Base-by-base conservation (phyloP, 2,113 vertebrate species). In the Corythornis madagascariensis region DNA sequence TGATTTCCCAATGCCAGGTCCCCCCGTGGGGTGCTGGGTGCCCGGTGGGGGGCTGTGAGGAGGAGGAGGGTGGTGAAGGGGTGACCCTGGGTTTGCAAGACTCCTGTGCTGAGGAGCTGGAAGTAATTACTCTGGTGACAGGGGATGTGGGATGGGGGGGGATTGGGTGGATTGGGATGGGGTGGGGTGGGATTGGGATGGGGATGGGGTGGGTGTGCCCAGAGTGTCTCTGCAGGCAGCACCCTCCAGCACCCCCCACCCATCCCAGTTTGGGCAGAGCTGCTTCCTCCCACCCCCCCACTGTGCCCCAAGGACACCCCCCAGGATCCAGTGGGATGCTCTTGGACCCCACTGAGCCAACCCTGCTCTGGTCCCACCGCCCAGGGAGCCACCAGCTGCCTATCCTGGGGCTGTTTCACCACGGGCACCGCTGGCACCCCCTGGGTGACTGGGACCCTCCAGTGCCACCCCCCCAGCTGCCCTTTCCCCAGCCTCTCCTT, bases 381-480 rank as follows among this genome's bases (percentile, higher is more conserved):
- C 2, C 0, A 22, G 10, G 0, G 10, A 67, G 52, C 60, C 3
- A 12, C 25, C 16, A 11, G 29, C 53, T 59, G 53, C 72, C 63
- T 1, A 9, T 33, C 5, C 3, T 11, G 28, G 9, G 21, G 50
- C 22, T 57, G 13, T 6, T 35, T 6, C 11, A 18, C 16, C 6
- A 1, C 1, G 1, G 45, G 1, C 3, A 1, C 4, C 19, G 9
- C 26, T 15, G 31, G 31, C 7, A 53, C 35, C 17, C 31, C 40
- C 17, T 12, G 9, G 35, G 16, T 52, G 75, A 31, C n/a, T 28
- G 25, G 17, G 45, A 52, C 24, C 50, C 50, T 52, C 50, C 50
- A 52, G 50, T 24, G 24, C 50, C 55, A 31, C 26, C 18, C 18
- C 56, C 56, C 40, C 8, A 1, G 50, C 50, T 48, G 56, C 22